Evolutionary conservation across 1,140 invertebrate species (phyloP), one percentile per base, ranked within the genome.

Genomic region (Diorhabda sublineata): DNA sequence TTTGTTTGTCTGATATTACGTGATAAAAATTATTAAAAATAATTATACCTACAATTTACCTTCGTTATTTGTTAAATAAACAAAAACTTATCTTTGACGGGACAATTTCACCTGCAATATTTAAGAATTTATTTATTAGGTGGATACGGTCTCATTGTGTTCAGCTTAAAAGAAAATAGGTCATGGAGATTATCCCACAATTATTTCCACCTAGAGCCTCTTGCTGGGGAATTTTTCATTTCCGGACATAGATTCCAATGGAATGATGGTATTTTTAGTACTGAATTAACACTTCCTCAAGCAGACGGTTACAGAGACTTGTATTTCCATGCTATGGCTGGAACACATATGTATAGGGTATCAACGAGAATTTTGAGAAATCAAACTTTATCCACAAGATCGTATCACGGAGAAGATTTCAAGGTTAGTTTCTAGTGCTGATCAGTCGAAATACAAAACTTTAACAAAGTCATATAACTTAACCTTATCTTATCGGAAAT

Each of bases 141-240:
- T 2, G 88, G 85, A 4, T 87, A 87, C 45, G 88, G 87, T 2
- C 70, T 92, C 3, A 84, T 91, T 4, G 90, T 93, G 2, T 93
- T 90, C 73, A 86, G 84, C 52, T 82, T 87, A 69, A 84, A 83
- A 43, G 78, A 85, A 2, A 85, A 87, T 71, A 84, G 85, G 42
- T 89, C 89, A 3, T 92, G 90, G 90, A 81, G 89, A 66, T 83
- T 91, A 3, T 79, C 81, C 42, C 90, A 93, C 71, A 90, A 91
- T 72, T 92, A 87, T 76, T 92, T 92, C 76, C 83, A 85, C 75
- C 87, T 91, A 60, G 90, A 92, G 78, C 90, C 91, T 2, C 73
- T 87, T 2, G 81, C 85, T 61, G 89, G 90, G 0, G 89, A 90
- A 75, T 86, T 91, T 72, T 85, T 85, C 64, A 85, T 92, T 47